Evolutionary conservation across 2,888 invertebrate genomes (phyloP), one percentile per base, ranked within the genome.

Genomic region (Mechanitis mazaeus): DNA sequence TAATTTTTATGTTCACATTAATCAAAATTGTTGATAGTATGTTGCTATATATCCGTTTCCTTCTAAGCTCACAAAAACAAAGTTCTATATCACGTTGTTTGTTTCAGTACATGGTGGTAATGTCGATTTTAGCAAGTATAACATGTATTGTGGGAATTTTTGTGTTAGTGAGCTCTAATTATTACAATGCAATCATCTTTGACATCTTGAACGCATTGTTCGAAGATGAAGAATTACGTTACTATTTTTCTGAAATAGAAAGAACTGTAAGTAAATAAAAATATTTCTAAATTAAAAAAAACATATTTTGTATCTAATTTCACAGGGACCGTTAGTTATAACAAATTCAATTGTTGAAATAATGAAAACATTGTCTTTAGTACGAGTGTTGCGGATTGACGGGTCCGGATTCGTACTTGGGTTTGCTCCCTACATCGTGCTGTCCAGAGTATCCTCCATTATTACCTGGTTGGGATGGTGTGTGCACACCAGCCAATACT

Each of bases 301-400:
- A 38, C 38, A 38, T 20, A 20, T 20, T 20, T 38, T 38, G 7
- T 38, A 4, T 38, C 38, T 2, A 20, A 20, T 20, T 20, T 20
- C 20, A 20, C 20, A 20, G 20, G 1, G 20, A 20, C 20, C 20
- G 20, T 20, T 20, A 20, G 20, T 20, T 20, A 20, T 20, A 20
- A 20, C 20, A 20, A 20, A 20, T 20, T 20, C 20, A 20, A 20
- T 20, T 20, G 20, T 20, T 20, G 20, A 20, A 20, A 20, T 20
- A 20, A 20, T 20, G 20, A 20, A 20, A 20, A 20, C 20, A 20
- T 20, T 20, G 9, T 45, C 77, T 82, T 46, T 77, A 93, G 93
- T 79, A 91, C 64, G 3, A 79, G 9, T 93, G 93, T 74, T 93
- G 93, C 71, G 93, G 93, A 20, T 74, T 90, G 0, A 68, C 68